A percentile compares a stretch with the other conserved stretches of the same genome.
Conservation (phyloP, 1,140 invertebrate genomes). For the Drosophila carrolli region DNA sequence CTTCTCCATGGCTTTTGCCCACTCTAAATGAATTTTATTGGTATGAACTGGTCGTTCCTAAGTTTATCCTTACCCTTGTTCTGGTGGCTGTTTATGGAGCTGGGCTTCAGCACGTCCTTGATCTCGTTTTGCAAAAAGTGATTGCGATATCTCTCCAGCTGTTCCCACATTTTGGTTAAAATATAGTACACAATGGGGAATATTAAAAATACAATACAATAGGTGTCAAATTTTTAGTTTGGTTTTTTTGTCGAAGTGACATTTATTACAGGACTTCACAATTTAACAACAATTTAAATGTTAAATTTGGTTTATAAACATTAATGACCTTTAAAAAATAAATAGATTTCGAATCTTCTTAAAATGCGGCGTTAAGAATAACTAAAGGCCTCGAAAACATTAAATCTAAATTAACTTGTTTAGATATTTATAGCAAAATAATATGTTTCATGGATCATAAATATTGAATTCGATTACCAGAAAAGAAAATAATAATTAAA, state of each 20-base stretch:
- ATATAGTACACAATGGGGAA: background rate
- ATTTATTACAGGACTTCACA: background rate
- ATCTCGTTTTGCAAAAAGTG: constrained; percentile 68
- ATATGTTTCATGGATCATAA: no score
- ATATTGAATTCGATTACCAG: no score
- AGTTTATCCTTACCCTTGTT: constrained; percentile 35
- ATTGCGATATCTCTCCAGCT: constrained; percentile 71
- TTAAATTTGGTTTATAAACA: no score
- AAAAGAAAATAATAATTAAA: no score
- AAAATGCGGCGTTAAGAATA: no score
- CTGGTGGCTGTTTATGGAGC: constrained; percentile 56
- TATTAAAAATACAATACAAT: constrained; percentile 6
- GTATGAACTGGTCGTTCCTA: no score
- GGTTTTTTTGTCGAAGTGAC: background rate
- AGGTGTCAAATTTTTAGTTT: constrained; percentile 1
- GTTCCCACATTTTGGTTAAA: constrained; percentile 64
- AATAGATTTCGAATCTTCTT: no score
- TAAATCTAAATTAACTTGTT: no score
- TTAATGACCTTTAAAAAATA: no score
- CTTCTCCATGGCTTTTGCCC: constrained; percentile 9
- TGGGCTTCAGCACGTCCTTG: constrained; percentile 49
- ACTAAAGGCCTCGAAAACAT: no score
- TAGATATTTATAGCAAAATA: no score
- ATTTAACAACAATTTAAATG: no score
- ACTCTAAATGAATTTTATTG: constrained; percentile 19